A percentile compares a stretch with the other conserved stretches of the same genome.
phyloP scores from a whole-genome alignment of 2,113 vertebrate species.

The Microcebus jonahi region DNA sequence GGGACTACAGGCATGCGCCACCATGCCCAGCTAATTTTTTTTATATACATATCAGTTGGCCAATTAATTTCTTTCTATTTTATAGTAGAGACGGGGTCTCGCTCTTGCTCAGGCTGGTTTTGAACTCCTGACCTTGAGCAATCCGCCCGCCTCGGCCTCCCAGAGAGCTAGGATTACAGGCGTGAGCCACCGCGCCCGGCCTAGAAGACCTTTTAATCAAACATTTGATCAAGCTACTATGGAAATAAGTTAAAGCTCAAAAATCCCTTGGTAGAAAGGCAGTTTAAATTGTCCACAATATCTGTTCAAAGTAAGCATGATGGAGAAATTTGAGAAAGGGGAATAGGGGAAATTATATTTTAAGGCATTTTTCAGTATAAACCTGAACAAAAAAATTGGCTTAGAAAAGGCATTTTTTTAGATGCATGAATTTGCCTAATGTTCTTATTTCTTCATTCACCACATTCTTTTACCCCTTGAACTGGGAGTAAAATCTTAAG shows the following conservation, averaged over 20 bases:
- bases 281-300: not conserved
- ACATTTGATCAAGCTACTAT: not conserved
- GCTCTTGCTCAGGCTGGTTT: too few species aligned
- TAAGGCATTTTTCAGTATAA: not conserved
- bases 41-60: too few species aligned
- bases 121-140: too few species aligned
- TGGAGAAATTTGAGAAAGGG: not conserved
- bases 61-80: too few species aligned
- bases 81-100: too few species aligned
- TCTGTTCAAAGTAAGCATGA: not conserved
- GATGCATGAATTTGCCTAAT: not conserved
- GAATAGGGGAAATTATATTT: not conserved
- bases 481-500: not conserved
- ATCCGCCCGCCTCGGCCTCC: too few species aligned
- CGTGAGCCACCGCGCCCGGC: too few species aligned
- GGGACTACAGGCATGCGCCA: too few species aligned
- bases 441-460: not conserved
- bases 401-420: not conserved
- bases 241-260: not conserved
- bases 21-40: too few species aligned
- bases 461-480: not conserved
- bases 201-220: conserved; percentile 2
- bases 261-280: not conserved
- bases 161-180: too few species aligned
- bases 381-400: not conserved